Conservation (phyloP, 2,888 invertebrate genomes). For the Archips crataeganus region DNA sequence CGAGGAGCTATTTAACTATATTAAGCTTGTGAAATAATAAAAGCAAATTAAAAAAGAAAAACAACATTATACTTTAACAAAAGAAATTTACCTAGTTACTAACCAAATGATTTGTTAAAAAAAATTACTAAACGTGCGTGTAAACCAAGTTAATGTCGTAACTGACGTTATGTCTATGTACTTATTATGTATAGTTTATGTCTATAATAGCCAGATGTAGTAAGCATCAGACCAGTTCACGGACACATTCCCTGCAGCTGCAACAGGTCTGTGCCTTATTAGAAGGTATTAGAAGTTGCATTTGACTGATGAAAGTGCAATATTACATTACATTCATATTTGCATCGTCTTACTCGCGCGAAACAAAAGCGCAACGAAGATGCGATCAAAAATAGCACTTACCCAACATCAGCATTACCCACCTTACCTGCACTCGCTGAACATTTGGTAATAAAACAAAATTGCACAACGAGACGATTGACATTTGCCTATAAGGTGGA, state of each 20-base stretch:
- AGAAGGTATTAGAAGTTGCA: background rate
- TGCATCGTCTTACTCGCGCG: constrained; percentile 7
- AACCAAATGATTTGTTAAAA: background rate
- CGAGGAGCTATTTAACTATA: no score
- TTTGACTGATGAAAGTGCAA: background rate
- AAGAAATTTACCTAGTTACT: no score
- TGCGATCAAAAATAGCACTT: constrained; percentile 64
- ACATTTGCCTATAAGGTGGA: constrained; percentile 72
- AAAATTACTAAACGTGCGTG: background rate
- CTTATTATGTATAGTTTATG: constrained; percentile 19
- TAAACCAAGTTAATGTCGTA: background rate
- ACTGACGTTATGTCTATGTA: background rate
- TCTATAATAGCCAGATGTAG: background rate
- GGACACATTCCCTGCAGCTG: no score
- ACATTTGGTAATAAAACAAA: constrained; percentile 75
- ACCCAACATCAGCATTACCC: constrained; percentile 61
- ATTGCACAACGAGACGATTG: constrained; percentile 76
- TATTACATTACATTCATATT: background rate
- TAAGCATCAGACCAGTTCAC: background rate
- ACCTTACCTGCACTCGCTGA: constrained; percentile 44
- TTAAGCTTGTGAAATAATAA: no score
- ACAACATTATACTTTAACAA: no score
- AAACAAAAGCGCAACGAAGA: constrained; percentile 52
- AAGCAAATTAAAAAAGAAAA: no score
- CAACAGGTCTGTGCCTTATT: background rate